A percentile compares a stretch with the other conserved stretches of the same genome.
Evolutionary conservation across 2,797 vertebrate species (phyloP).

Genomic region (Tenualosa thibaudeaui): DNA sequence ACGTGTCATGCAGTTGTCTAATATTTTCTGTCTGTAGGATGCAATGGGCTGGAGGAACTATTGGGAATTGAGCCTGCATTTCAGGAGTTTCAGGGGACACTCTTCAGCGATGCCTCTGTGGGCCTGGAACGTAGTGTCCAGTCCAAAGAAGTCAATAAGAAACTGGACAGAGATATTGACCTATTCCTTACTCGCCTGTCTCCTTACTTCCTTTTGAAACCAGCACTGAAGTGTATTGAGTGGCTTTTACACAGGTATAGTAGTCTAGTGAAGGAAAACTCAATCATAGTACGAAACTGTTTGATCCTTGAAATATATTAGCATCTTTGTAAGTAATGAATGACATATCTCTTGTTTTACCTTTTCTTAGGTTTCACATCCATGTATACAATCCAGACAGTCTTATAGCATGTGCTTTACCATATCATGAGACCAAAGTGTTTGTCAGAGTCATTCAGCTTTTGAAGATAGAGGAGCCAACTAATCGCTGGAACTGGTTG

Average conservation of each 20-base stretch:
- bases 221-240: slow-evolving; percentile 95
- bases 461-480: slow-evolving; percentile 80
- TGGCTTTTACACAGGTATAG: slow-evolving; percentile 94
- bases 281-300: not conserved
- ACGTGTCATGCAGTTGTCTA: not conserved
- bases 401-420: slow-evolving; percentile 86
- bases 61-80: slow-evolving; percentile 88
- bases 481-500: slow-evolving; percentile 91
- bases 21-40: slow-evolving; percentile 71
- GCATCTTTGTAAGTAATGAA: not conserved
- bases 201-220: slow-evolving; percentile 94
- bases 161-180: slow-evolving; percentile 83
- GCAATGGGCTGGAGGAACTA: slow-evolving; percentile 92
- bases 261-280: not conserved
- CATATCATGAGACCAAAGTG: slow-evolving; percentile 90
- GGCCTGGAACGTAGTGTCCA: slow-evolving; percentile 90
- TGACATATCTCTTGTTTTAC: not conserved
- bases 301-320: not conserved
- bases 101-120: slow-evolving; percentile 85
- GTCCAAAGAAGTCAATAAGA: slow-evolving; percentile 85
- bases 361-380: slow-evolving; percentile 84
- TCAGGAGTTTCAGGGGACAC: slow-evolving; percentile 81
- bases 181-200: slow-evolving; percentile 88
- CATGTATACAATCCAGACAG: slow-evolving; percentile 90
- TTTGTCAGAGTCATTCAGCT: slow-evolving; percentile 93